Evolutionary conservation across 1,140 invertebrate species (phyloP).

Genomic region (Dendroctonus ponderosae): DNA sequence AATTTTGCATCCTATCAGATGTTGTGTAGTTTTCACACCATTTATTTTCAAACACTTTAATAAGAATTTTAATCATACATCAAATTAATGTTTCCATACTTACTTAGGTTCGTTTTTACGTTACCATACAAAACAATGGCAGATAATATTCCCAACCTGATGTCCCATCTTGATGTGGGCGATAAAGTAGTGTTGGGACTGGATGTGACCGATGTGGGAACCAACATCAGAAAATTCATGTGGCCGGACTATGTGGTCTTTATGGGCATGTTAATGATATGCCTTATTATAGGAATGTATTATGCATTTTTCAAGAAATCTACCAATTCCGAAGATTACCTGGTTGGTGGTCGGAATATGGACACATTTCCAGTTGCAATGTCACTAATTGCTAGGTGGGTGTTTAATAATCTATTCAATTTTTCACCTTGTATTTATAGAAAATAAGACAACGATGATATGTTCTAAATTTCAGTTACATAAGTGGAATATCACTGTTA

Average conservation of each 20-base stretch:
- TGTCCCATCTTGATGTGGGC: constrained; percentile 35
- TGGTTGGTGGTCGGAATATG: constrained; percentile 83
- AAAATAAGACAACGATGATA: constrained; percentile 10
- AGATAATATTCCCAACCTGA: constrained; percentile 33
- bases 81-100: constrained; percentile 3
- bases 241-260: constrained; percentile 71
- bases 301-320: constrained; percentile 73
- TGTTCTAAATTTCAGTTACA: constrained; percentile 54
- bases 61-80: background rate
- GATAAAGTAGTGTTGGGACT: constrained; percentile 38
- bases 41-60: background rate
- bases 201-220: constrained; percentile 59
- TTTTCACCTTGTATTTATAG: background rate
- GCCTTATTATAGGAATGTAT: constrained; percentile 73
- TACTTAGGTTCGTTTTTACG: background rate
- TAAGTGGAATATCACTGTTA: constrained; percentile 63
- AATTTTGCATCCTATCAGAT: no score
- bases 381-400: constrained; percentile 75
- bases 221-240: constrained; percentile 64
- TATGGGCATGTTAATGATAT: constrained; percentile 67
- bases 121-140: constrained; percentile 32
- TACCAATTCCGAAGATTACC: constrained; percentile 70
- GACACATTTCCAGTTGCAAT: constrained; percentile 74
- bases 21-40: no score
- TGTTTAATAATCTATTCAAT: background rate